Evolutionary conservation across 37 sponge, comb jelly and placozoan genomes (phyloP).

Genomic region (Spongilla lacustris): DNA sequence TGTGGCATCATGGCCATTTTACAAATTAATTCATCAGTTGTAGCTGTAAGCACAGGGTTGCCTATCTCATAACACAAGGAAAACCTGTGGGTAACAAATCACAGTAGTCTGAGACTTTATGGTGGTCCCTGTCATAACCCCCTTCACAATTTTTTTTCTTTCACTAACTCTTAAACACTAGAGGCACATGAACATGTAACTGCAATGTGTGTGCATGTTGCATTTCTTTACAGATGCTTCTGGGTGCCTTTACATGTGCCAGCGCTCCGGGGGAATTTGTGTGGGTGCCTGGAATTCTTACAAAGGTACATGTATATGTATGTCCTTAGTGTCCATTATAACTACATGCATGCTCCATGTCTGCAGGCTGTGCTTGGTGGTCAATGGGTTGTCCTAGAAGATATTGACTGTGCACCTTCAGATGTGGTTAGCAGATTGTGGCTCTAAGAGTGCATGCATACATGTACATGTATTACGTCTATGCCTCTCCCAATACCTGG

Average conservation of each 20-base stretch:
- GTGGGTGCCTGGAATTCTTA: conserved; percentile 87
- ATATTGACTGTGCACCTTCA: conserved; percentile 75
- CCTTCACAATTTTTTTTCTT: too few relatives aligned
- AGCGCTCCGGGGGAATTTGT: conserved; percentile 87
- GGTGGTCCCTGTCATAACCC: too few relatives aligned
- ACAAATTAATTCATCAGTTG: too few relatives aligned
- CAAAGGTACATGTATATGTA: conserved; percentile 38
- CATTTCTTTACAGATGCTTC: conserved; percentile 50
- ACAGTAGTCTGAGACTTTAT: too few relatives aligned
- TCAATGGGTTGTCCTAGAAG: conserved; percentile 88
- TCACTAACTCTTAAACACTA: too few relatives aligned
- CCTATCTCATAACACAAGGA: too few relatives aligned
- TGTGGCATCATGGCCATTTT: too few relatives aligned
- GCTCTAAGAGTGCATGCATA: too few relatives aligned
- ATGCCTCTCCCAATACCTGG: neutral
- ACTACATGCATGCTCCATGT: neutral
- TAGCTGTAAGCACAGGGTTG: too few relatives aligned
- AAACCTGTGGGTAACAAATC: too few relatives aligned
- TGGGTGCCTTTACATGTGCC: conserved; percentile 81
- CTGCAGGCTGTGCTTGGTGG: conserved; percentile 73
- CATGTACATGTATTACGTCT: neutral
- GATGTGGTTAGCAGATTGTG: conserved; percentile 67
- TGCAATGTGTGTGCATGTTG: neutral
- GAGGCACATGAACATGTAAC: too few relatives aligned
- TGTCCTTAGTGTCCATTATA: neutral